phyloP scores from a whole-genome alignment of 2,888 invertebrate species.

The Orchesellides sinensis region DNA sequence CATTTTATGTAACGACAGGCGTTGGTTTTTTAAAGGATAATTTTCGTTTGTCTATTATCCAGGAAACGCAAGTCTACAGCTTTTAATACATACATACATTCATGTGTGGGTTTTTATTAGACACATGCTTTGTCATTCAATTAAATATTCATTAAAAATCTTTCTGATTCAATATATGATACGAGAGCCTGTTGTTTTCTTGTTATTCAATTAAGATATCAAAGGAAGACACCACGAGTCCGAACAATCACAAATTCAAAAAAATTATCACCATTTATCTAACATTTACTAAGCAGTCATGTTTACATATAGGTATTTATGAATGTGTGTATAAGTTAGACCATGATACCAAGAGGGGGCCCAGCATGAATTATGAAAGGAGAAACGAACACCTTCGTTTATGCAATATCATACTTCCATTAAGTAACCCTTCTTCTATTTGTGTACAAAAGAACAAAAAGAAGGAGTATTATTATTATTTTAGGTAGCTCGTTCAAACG shows the following conservation, averaged over 20 bases:
- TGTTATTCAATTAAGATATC: constrained; percentile 65
- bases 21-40: background rate
- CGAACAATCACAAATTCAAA: constrained; percentile 48
- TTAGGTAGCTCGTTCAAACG: too few relatives aligned
- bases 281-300: background rate
- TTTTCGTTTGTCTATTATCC: background rate
- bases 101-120: constrained; percentile 36
- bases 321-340: too few relatives aligned
- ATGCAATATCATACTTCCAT: background rate
- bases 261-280: constrained; percentile 5
- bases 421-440: too few relatives aligned
- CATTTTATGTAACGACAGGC: too few relatives aligned
- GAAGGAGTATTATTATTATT: too few relatives aligned
- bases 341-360: background rate
- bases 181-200: constrained; percentile 44
- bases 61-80: too few relatives aligned
- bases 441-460: background rate
- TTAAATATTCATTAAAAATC: constrained; percentile 58
- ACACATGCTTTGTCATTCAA: constrained; percentile 48
- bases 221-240: constrained; percentile 22
- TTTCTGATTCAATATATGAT: constrained; percentile 18
- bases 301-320: too few relatives aligned
- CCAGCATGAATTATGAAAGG: constrained; percentile 24
- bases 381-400: constrained; percentile 24
- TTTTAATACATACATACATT: too few relatives aligned